Evolutionary conservation across 1,140 invertebrate genomes (phyloP), one percentile per base, ranked within the genome.

Genomic region (Tetragonula clypearis): DNA sequence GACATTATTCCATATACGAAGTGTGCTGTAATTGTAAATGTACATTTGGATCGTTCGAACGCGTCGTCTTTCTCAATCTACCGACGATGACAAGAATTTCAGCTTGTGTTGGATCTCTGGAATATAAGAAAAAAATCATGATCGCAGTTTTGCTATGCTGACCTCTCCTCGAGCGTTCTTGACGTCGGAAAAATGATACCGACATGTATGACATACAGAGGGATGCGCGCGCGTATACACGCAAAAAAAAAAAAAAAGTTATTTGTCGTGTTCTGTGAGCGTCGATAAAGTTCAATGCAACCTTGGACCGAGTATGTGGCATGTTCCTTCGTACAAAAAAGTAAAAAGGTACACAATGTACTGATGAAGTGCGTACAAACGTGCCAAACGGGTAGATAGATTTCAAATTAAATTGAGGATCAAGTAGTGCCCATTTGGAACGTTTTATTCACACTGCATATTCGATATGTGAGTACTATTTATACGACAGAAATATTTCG

Each of bases 81-180:
- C 56, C 58, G 65, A 75, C 26, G 76, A 75, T 82, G 56, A 69
- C 53, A 79, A 88, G 81, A 71, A 82, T 88, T 78, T 88, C 65
- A 68, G 71, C 75, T 88, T 86, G 55, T 82, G 53, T 56, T 68
- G 66, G 72, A 56, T 76, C 26, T 75, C 60, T 56, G n/a, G 14
- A 55, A 66, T 66, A 77, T 15, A 72, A 72, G 41, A 77, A 41
- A 35, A 35, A 62, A 49, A 78, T 58, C 75, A 76, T 74, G 68
- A 21, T 82, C 53, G 56, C 71, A 82, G 82, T 30, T 87, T 88
- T 74, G 49, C 49, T 56, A 53, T 62, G 71, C 75, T 53, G 76
- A 84, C 41, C 82, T 90, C 86, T 90, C 88, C 88, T 90, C 81
- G 86, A 90, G 66, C 75, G 62, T 89, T 90, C 55, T 88, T 82